A percentile compares a stretch with the other conserved stretches of the same genome.
phyloP scores from a whole-genome alignment of 1,140 invertebrate species.

The Harlomillsia oculata region DNA sequence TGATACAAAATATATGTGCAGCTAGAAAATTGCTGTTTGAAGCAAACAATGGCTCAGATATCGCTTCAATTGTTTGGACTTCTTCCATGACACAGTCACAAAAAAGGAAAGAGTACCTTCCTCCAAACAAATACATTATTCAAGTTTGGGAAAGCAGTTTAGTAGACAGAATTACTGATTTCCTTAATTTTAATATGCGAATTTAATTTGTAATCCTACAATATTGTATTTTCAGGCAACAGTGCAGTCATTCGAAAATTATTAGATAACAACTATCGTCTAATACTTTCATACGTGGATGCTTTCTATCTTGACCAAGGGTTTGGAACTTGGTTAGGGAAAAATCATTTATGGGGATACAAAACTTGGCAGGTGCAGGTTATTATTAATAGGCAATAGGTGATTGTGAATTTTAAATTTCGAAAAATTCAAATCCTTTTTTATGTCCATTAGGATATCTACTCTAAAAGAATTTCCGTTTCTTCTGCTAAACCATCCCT shows the following conservation, averaged over 20 bases:
- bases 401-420: not conserved
- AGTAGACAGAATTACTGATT: constrained; percentile 33
- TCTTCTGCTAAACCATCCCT: not conserved
- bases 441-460: constrained; percentile 19
- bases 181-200: not conserved
- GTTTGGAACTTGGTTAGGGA: constrained; percentile 28
- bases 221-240: constrained; percentile 13
- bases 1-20: not conserved
- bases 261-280: constrained; percentile 39
- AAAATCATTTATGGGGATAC: constrained; percentile 16
- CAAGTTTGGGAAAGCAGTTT: constrained; percentile 59
- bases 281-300: constrained; percentile 38
- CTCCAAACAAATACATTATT: constrained; percentile 37
- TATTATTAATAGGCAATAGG: not conserved
- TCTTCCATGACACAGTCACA: constrained; percentile 55
- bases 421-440: not conserved
- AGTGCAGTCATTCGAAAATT: constrained; percentile 44
- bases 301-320: constrained; percentile 37
- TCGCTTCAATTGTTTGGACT: constrained; percentile 66
- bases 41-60: constrained; percentile 44
- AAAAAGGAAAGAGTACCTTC: constrained; percentile 47
- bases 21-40: constrained; percentile 19
- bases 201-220: constrained; percentile 1
- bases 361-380: constrained; percentile 25
- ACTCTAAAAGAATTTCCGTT: constrained; percentile 12